Evolutionary conservation across 1,140 invertebrate species (phyloP).

Genomic region (Cyclargus thomasi): DNA sequence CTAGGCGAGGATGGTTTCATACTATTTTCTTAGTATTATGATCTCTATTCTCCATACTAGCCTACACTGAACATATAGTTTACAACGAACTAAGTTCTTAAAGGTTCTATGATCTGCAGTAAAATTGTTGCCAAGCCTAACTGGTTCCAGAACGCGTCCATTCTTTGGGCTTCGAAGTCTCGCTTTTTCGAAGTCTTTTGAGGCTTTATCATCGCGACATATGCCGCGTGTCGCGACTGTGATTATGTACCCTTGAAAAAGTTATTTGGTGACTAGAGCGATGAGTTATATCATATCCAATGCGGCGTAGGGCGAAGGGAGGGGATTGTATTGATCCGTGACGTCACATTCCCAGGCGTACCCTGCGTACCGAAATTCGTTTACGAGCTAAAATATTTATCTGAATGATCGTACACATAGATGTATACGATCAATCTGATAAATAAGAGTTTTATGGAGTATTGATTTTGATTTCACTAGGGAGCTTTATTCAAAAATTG

Average conservation of each 20-base stretch:
- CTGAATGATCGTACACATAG: background rate
- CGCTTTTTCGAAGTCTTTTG: too few species aligned
- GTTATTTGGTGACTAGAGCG: slow-evolving; percentile 9
- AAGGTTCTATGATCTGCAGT: too few species aligned
- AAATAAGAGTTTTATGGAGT: background rate
- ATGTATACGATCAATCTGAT: too few species aligned
- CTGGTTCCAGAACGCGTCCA: background rate
- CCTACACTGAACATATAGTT: too few species aligned
- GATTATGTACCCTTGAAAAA: slow-evolving; percentile 12
- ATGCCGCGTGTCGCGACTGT: background rate
- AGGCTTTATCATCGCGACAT: background rate
- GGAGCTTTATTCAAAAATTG: too few species aligned
- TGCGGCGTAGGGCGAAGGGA: slow-evolving; percentile 7
- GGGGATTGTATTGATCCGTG: slow-evolving; percentile 48
- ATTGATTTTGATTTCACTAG: background rate
- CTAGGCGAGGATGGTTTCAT: too few species aligned
- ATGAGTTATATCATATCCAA: slow-evolving; percentile 27
- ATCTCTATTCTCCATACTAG: too few species aligned
- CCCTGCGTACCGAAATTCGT: slow-evolving; percentile 22
- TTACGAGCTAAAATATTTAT: slow-evolving; percentile 17
- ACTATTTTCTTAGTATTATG: too few species aligned
- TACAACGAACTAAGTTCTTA: too few species aligned
- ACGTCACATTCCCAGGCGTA: slow-evolving; percentile 43
- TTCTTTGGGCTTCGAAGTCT: background rate
- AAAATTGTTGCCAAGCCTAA: background rate